These are phyloP conservation scores for Bostrychus sinensis DNA, from an alignment of 2,113 vertebrate genomes.

Conservation along the genomic window DNA sequence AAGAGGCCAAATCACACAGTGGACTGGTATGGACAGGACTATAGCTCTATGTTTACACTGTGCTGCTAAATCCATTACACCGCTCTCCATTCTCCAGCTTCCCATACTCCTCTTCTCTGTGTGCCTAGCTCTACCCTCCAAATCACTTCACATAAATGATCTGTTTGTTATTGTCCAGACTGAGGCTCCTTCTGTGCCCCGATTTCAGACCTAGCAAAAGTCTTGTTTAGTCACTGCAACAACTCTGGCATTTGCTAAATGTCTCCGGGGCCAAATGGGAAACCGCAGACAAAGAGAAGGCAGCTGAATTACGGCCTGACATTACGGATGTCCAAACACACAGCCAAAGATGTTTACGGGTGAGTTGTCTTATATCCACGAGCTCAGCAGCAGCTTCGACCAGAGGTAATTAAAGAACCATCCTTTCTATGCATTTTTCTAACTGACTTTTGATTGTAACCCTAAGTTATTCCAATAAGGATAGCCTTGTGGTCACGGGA, in stretches of 20 bases:
- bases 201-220: constrained; percentile 44
- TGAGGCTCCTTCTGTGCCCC: constrained; percentile 38
- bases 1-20: constrained; percentile 63
- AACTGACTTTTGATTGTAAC: constrained; percentile 51
- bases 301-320: constrained; percentile 49
- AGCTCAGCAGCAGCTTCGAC: constrained; percentile 45
- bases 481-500: constrained; percentile 50
- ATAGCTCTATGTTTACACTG: not conserved
- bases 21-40: constrained; percentile 2
- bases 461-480: constrained; percentile 51
- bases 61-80: not conserved
- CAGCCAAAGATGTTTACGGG: constrained; percentile 55
- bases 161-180: constrained; percentile 16
- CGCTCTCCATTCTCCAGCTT: not conserved
- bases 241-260: constrained; percentile 62
- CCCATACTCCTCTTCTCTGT: constrained; percentile 3
- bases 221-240: constrained; percentile 57
- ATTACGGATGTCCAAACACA: constrained; percentile 55
- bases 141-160: constrained; percentile 20
- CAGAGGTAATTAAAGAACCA: constrained; percentile 59
- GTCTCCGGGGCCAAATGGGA: constrained; percentile 56
- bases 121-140: not conserved
- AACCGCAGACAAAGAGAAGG: constrained; percentile 67
- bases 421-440: constrained; percentile 53
- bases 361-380: constrained; percentile 30